Percentiles rank a stretch among this genome's conserved stretches.
These are phyloP conservation scores for Platysternon megacephalum DNA, from an alignment of 2,113 vertebrate species.

Conservation along the genomic window DNA sequence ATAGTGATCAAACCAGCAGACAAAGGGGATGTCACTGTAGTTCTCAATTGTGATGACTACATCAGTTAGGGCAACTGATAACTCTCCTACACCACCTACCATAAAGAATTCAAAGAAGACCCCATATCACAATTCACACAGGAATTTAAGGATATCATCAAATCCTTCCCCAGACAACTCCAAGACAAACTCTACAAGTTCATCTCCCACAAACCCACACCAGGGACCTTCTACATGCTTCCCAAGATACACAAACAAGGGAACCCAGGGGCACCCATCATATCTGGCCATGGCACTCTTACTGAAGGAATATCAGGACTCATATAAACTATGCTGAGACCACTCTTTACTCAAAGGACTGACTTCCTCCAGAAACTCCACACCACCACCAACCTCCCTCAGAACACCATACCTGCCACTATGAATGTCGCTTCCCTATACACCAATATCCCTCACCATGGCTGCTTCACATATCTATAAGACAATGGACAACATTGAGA, in stretches of 20 bases:
- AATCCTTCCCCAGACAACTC: no score
- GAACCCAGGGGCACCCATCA: not conserved
- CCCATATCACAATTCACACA: no score
- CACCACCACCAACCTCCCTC: not conserved
- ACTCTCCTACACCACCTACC: no score
- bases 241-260: not conserved
- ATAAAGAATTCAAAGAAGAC: no score
- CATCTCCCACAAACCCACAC: not conserved
- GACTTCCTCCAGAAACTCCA: not conserved
- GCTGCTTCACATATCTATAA: not conserved
- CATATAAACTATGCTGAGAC: not conserved
- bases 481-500: no score
- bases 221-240: not conserved
- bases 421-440: not conserved
- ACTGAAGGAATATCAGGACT: not conserved
- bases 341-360: not conserved
- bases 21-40: no score
- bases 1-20: no score
- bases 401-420: not conserved
- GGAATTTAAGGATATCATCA: no score
- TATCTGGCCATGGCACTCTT: not conserved
- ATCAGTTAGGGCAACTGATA: no score
- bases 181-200: not conserved
- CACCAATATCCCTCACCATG: not conserved
- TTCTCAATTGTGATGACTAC: no score